Evolutionary conservation across 2,888 invertebrate species (phyloP).

Genomic region (Caenorhabditis sp.): DNA sequence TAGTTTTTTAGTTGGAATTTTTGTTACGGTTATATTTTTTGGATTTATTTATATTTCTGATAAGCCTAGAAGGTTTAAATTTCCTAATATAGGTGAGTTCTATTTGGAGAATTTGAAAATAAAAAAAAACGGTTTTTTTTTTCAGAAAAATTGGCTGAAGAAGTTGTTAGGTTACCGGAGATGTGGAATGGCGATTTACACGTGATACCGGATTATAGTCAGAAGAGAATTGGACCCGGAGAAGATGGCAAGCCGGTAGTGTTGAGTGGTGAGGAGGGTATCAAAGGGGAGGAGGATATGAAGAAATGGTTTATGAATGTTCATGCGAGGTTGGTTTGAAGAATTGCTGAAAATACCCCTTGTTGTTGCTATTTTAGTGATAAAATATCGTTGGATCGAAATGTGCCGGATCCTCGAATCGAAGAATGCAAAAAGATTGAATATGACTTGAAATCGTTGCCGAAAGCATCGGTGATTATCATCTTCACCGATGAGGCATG

Average conservation of each 20-base stretch:
- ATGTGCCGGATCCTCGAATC: constrained; percentile 72
- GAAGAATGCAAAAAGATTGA: constrained; percentile 73
- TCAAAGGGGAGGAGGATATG: constrained; percentile 54
- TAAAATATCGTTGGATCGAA: constrained; percentile 73
- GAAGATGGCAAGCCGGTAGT: constrained; percentile 56
- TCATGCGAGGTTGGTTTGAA: constrained; percentile 49
- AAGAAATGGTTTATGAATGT: constrained; percentile 69
- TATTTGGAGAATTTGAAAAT: background rate
- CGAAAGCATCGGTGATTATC: constrained; percentile 73
- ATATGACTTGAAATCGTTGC: constrained; percentile 74
- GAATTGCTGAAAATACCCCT: too few species aligned
- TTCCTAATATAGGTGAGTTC: constrained; percentile 32
- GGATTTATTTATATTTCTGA: background rate
- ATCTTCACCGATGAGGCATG: constrained; percentile 91
- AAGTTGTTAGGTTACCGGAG: constrained; percentile 17
- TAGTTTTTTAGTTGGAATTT: constrained; percentile 21
- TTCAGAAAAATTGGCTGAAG: constrained; percentile 34
- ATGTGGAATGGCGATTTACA: constrained; percentile 32
- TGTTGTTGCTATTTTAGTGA: too few species aligned
- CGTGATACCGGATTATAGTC: constrained; percentile 34
- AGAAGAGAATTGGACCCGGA: constrained; percentile 46
- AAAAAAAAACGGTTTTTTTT: background rate
- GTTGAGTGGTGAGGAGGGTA: constrained; percentile 49
- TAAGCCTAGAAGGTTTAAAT: background rate
- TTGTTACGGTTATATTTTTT: background rate